Evolutionary conservation across 35 echinoderm and acorn worm species (phyloP), one percentile per base, ranked within the genome.

Genomic region (Amphiura filiformis): DNA sequence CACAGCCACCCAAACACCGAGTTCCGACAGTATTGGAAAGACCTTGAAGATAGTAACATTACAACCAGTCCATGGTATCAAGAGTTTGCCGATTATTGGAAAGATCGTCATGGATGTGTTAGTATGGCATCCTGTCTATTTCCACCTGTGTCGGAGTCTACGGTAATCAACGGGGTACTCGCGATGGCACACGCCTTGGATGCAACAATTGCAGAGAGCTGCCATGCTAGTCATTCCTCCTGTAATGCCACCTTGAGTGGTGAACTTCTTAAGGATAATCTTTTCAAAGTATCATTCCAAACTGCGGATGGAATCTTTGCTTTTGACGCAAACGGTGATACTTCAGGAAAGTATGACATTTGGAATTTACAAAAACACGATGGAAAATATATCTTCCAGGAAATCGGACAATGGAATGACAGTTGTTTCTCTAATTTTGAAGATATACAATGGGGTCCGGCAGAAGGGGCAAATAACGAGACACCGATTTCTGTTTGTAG

Each of bases 241-340:
- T 34, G n/a, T 1, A 65, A 42, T 37, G 34, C 30, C 31, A 70
- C 33, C 11, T 78, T 77, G 26, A 75, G 35, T 35, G 88, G 81
- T 35, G 13, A 14, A 32, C 28, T 35, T 31, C 49, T 90, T 33
- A 37, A 65, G 1, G 7, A 35, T 7, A 35, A 83, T 76, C 80
- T 81, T 17, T 34, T n/a, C 9, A 57, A 83, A 34, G 39, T 75
- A n/a, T 37, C 18, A 70, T 90, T 90, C 32, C 7, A 82, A 39
- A 79, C 42, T 31, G 61, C 35, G 12, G 31, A 39, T 4, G 88
- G 64, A 7, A 14, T 41, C 15, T 65, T 84, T 39, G 26, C 36
- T 23, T 82, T 90, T 41, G 79, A 84, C 34, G 57, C 30, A 30
- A 84, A 90, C 20, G 81, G 88, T 20, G 87, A 89, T 32, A 34